Base-by-base conservation (phyloP, 1,140 invertebrate genomes). In the Papilio polytes region DNA sequence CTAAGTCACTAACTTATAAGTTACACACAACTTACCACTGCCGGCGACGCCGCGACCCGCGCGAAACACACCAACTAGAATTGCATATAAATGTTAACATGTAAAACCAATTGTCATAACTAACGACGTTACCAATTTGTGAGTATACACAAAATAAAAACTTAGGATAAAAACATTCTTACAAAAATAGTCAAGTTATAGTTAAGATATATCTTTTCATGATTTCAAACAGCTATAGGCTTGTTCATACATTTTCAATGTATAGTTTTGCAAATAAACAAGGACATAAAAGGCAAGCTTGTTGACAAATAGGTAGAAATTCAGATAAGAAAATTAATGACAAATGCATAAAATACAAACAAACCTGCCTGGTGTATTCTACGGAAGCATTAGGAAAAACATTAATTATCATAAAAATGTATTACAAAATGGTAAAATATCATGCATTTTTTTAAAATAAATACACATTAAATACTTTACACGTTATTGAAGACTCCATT, bases 11-110 rank as follows among this genome's bases (percentile, higher is more conserved):
- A 93, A 82, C 83, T 89, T 89, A 93, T 87, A 86, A 84, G 80
- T 88, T 87, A 90, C 87, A 85, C 87, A 85, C 63, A 88, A 94
- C 92, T 93, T 94, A 93, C 93, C 93, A 89, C 90, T 81, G 85
- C 82, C 73, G 85, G 44, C 26, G 80, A 59, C 20, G 83, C 74
- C 63, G 66, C 74, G 63, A 79, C 74, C 77, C 74, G 66, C 85
- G 51, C 76, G 59, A 66, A 46, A 80, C 66, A 74, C 92, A 81
- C 87, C 90, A 94, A 92, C 92, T 94, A 94, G 91, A 94, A 94
- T 89, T 88, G 88, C 86, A 92, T 86, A 86, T 80, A 86, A 66
- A 83, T 51, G 83, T 82, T 84, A 87, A 80, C 84, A 84, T 82
- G 82, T 84, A 63, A 72, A 81, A 48, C 72, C 53, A 22, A 78